These are phyloP conservation scores for Promerops cafer DNA, from an alignment of 2,113 vertebrate species.

Conservation along the genomic window DNA sequence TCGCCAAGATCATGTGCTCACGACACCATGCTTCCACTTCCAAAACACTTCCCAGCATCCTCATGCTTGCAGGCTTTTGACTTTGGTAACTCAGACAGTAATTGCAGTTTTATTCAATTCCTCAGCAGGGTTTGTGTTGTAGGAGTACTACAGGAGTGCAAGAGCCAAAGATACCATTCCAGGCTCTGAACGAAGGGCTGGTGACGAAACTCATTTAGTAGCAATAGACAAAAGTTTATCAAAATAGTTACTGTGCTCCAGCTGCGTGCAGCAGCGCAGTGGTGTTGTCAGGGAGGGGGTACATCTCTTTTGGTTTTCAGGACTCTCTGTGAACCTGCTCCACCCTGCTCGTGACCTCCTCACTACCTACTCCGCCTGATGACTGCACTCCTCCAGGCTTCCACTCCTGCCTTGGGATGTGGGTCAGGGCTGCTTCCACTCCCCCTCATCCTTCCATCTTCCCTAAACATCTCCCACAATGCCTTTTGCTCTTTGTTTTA, in stretches of 20 bases:
- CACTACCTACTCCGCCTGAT: constrained; percentile 45
- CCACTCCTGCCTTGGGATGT: not conserved
- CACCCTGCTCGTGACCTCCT: constrained; percentile 58
- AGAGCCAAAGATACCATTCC: constrained; percentile 54
- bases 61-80: not conserved
- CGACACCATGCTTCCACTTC: not conserved
- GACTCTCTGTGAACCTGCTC: constrained; percentile 66
- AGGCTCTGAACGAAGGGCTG: not conserved
- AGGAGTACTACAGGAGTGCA: not conserved
- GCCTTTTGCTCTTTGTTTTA: not conserved
- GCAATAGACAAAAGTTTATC: constrained; percentile 70
- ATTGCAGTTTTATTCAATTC: constrained; percentile 6
- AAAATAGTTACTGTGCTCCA: constrained; percentile 61
- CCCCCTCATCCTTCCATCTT: not conserved
- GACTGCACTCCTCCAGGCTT: constrained; percentile 4
- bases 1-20: not conserved
- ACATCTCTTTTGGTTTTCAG: constrained; percentile 40
- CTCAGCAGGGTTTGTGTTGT: constrained; percentile 2
- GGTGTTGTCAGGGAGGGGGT: constrained; percentile 53
- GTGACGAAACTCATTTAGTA: constrained; percentile 61
- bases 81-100: constrained; percentile 1
- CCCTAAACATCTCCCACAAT: not conserved
- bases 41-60: constrained; percentile 14
- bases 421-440: not conserved
- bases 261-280: constrained; percentile 30